Base-by-base conservation (phyloP, 35 echinoderm and acorn worm species). In the Anneissia japonica region DNA sequence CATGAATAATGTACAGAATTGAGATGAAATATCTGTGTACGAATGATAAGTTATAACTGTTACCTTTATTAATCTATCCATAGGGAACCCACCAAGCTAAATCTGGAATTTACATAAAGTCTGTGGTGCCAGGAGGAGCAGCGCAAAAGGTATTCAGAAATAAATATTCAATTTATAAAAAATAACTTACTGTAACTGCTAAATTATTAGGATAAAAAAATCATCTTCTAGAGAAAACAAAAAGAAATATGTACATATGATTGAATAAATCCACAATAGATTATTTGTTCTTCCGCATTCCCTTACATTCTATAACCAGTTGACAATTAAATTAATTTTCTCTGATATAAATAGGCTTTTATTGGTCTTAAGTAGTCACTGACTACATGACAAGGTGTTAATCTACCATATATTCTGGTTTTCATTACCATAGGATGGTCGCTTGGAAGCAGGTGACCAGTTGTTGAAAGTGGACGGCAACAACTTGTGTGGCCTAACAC, bases 41-140 rank as follows among this genome's bases (percentile, higher is more conserved):
- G n/a, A n/a, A n/a, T n/a, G n/a, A n/a, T n/a, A n/a, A n/a, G n/a
- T n/a, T n/a, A n/a, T n/a, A n/a, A n/a, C n/a, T n/a, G n/a, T n/a
- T n/a, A n/a, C n/a, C n/a, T n/a, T n/a, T n/a, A n/a, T n/a, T 21
- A 46, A 72, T 84, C 21, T 36, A 72, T 82, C 29, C 14, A 35
- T 39, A 90, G 95, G 91, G 92, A 64, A 79, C 83, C 17, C 82
- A 84, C 36, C 95, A 98, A 79, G 88, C 91, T 5, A 85, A 91
- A 74, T 88, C 93, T 81, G 92, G 95, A 76, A 89, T 98, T 23
- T 98, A 98, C 76, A 86, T 98, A 9, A 98, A 98, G 74, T 89
- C 92, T 46, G 91, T 98, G 3, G 95, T 98, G 80, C 91, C 91
- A 11, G 95, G 92, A 10, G 91, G 87, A 36, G 91, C 95, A 38